Evolutionary conservation across 2,113 vertebrate genomes (phyloP), one percentile per base, ranked within the genome.

Genomic region (Paedocypris sp.): DNA sequence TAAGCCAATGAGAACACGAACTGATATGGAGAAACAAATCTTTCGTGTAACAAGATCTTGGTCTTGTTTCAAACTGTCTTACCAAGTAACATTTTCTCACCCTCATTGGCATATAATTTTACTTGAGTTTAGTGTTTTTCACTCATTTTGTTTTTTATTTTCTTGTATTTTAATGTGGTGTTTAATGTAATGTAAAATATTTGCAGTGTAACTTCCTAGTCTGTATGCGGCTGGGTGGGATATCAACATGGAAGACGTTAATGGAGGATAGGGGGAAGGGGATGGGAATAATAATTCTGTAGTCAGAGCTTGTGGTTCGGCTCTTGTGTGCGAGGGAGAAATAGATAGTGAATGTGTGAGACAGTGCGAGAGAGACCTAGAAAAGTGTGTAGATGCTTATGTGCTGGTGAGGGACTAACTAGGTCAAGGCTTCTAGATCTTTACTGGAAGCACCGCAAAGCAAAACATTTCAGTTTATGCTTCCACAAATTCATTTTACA

Each of bases 341-440:
- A 32, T 20, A 42, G 45, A 28, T 32, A 26, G 26, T 4, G 25
- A 41, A 47, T 26, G n/a, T 16, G 36, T 31, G 35, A 53, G 61
- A 26, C 19, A 46, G 33, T 41, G 33, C 33, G 48, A 39, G 54
- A 51, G 31, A 49, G 28, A 33, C 7, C 28, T 50, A 33, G 29
- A 26, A 10, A 23, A 53, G 26, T 42, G 38, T 36, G 35, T 43
- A 5, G 35, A 33, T 29, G 31, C 31, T 53, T 54, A 47, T 38
- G 42, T 54, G 49, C 29, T 36, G 22, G 16, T 25, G 38, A 68
- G 47, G 45, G 43, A 60, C 63, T 51, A 71, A 42, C 31, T 67
- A 33, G 56, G 61, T 65, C 57, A 64, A 38, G 39, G 56, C 20
- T 64, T 56, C 36, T 60, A 19, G 41, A 38, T 62, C 43, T 52